Conservation (phyloP, 2,113 vertebrate genomes). For the Spheniscus mendiculus region DNA sequence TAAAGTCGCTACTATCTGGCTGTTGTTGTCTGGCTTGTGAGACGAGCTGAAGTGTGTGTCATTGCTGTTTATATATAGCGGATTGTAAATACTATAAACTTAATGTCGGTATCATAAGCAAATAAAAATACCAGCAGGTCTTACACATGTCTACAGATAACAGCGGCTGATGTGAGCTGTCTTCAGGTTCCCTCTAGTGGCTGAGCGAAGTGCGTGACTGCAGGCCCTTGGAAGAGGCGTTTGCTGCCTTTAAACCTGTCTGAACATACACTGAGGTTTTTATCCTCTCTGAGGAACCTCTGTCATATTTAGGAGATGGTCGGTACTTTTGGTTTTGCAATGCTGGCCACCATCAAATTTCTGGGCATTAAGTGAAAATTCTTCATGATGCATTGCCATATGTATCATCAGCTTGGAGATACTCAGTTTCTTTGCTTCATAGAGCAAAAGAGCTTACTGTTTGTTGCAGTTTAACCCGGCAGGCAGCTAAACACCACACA, state of each 20-base stretch:
- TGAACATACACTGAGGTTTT: background rate
- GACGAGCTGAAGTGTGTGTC: background rate
- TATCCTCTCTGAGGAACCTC: background rate
- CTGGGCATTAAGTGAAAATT: background rate
- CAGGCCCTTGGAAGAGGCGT: background rate
- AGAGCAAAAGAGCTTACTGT: background rate
- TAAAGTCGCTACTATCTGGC: accelerated
- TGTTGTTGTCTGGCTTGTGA: background rate
- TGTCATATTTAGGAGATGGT: background rate
- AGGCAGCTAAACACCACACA: too few relatives aligned
- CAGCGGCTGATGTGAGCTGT: background rate
- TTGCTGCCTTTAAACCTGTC: background rate
- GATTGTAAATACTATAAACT: background rate
- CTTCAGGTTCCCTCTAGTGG: constrained; percentile 54
- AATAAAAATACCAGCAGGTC: background rate
- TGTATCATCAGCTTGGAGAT: background rate
- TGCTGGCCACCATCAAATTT: background rate
- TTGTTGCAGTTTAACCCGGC: too few relatives aligned
- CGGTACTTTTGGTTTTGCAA: background rate
- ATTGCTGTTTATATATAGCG: accelerated
- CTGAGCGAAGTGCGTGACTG: background rate
- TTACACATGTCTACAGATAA: accelerated
- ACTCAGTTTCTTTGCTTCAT: background rate
- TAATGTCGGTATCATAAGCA: accelerated
- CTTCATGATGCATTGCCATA: accelerated